Base-by-base conservation (phyloP, 2,888 invertebrate genomes). In the Dastarcus helophoroides region DNA sequence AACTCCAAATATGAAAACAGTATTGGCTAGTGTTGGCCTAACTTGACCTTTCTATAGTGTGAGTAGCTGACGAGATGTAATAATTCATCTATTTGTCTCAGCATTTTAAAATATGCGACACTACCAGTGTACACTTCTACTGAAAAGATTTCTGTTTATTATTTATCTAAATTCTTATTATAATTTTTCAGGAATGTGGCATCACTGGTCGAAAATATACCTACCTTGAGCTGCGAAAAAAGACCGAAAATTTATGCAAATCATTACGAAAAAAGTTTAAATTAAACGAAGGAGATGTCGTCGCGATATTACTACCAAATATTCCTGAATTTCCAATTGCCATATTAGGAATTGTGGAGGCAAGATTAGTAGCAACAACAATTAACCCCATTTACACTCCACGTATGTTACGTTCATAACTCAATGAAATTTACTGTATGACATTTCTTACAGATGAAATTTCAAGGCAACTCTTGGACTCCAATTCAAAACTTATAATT, bases 271-370 rank as follows among this genome's bases (percentile, higher is more conserved):
- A 63, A 11, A 74, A 76, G 50, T 67, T 82, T 29, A 75, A 76
- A 35, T 54, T 83, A 8, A 58, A 59, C 32, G 68, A 71, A 39
- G 74, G 76, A 1, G 79, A 85, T 46, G 68, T 77, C 0, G 55
- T 85, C 1, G 79, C 78, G 1, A 44, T 86, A 3, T 70, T 82
- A 48, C 50, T 84, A 31, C 82, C 83, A 1, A 88, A 88, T 53
- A 48, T 76, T 13, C 84, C 85, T 0, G 86, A 88, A 56, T 79
- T 69, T 48, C 71, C 77, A 0, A 61, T 83, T n/a, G 68, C 74
- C 2, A 54, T 71, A 5, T 50, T 82, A 46, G 85, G 81, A 0
- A 66, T 73, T 14, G 45, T 79, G 15, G 75, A 76, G 46, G 83
- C 81, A 24, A 81, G 80, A 1, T 62, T 79, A 2, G 50, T 73